Evolutionary conservation across 2,113 vertebrate genomes (phyloP), one percentile per base, ranked within the genome.

Genomic region (Triplophysa siluroides): DNA sequence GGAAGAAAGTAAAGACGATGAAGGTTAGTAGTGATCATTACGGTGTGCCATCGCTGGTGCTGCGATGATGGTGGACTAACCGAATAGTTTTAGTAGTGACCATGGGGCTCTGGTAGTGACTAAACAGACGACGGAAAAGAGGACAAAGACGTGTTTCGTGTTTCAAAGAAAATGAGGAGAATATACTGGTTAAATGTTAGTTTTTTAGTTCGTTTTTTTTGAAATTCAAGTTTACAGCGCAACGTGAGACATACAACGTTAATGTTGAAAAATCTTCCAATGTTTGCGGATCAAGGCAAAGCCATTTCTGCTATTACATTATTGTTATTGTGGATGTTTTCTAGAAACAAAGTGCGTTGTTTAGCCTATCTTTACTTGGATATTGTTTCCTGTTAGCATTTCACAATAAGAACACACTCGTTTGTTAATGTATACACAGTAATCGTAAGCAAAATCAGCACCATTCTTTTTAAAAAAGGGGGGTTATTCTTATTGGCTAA

Each of bases 1-100:
- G 91, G 91, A 92, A 85, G 85, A 47, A 83, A 87, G 87, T 89
- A 47, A 86, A 88, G 79, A 81, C 74, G 62, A 84, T 86, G 88
- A 88, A 93, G 93, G 92, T 93, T 71, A 88, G 93, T 91, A 38
- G 33, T 33, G 78, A 5, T 43, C 64, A 21, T 71, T 66, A 29
- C n/a, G 18, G 45, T 45, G 70, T 52, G 33, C 23, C 60, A 60
- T 79, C 58, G 62, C 13, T 52, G 41, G 1, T 10, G 41, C 41
- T 43, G 2, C 21, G 8, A 63, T 62, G 38, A 47, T 45, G 72
- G 41, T 11, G 13, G 58, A 75, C 8, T 62, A 7, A 26, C 2
- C 26, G 24, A 38, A 19, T 63, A 63, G 58, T 75, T 47, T 74
- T 8, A 4, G 8, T 43, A 45, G 56, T 45, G 33, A 38, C 33